Percentiles rank a stretch among this genome's conserved stretches.
phyloP scores from a whole-genome alignment of 2,113 vertebrate species.

The Tachuris rubrigastra region DNA sequence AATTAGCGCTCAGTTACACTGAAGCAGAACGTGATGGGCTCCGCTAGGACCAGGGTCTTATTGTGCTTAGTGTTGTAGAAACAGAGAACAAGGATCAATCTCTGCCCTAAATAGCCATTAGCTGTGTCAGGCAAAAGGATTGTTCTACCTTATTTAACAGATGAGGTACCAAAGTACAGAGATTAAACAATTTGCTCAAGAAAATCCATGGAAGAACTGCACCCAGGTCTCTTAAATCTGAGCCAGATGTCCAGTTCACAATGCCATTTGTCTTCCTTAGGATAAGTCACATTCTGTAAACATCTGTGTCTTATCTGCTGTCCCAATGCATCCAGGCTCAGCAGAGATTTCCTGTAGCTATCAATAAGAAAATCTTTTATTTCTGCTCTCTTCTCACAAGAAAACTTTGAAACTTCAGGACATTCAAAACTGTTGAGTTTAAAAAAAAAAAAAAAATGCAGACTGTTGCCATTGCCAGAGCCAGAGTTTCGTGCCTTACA shows the following conservation, averaged over 20 bases:
- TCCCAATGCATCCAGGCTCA: neutral
- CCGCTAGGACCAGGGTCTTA: neutral
- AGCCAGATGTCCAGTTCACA: slow-evolving; percentile 14
- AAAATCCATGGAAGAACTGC: slow-evolving; percentile 1
- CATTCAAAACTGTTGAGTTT: neutral
- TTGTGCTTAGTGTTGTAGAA: neutral
- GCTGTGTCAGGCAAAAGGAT: neutral
- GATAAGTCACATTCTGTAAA: slow-evolving; percentile 21
- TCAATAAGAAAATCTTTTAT: neutral
- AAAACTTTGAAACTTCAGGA: neutral
- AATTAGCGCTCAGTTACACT: neutral
- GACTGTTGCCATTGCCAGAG: neutral
- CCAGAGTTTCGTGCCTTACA: neutral
- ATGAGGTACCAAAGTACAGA: neutral
- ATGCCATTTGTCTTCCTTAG: neutral
- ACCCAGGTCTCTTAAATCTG: neutral
- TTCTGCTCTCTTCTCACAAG: neutral
- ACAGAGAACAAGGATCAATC: neutral
- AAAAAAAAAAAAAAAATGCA: neutral
- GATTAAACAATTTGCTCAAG: slow-evolving; percentile 38
- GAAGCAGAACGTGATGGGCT: neutral
- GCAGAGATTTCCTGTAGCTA: neutral
- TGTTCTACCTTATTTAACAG: slow-evolving; percentile 24
- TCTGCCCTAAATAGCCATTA: neutral
- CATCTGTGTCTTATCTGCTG: slow-evolving; percentile 1